These are phyloP conservation scores for Lates japonicus DNA, from an alignment of 2,797 vertebrate genomes.

Conservation along the genomic window DNA sequence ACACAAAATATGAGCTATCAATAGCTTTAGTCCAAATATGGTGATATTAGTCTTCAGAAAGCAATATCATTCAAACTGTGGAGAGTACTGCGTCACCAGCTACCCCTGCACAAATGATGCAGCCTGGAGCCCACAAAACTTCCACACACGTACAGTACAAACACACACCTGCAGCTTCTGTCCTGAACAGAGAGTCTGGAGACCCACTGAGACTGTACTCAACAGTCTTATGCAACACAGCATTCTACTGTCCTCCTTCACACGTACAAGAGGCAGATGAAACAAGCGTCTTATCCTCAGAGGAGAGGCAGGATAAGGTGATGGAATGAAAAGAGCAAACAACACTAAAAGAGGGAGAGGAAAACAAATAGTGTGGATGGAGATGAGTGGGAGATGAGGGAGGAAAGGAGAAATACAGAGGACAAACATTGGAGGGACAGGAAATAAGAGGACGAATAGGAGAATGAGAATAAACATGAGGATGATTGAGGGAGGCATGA, in stretches of 20 bases:
- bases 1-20: not conserved
- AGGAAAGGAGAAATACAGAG: not conserved
- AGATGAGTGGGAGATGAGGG: conserved; percentile 38
- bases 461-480: conserved; percentile 27
- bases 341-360: conserved; percentile 24
- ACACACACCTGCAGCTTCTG: conserved; percentile 14
- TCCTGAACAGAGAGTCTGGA: conserved; percentile 1
- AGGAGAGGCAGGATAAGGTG: conserved; percentile 44
- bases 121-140: not conserved
- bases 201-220: conserved; percentile 28
- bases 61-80: not conserved
- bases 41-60: not conserved
- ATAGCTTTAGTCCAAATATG: not conserved
- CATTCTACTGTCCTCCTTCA: conserved; percentile 32
- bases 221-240: conserved; percentile 21
- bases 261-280: conserved; percentile 44
- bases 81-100: not conserved
- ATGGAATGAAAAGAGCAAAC: conserved; percentile 56
- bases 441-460: conserved; percentile 49
- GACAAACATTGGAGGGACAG: conserved; percentile 23
- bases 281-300: conserved; percentile 51
- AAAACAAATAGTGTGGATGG: conserved; percentile 47
- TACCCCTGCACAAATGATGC: conserved; percentile 9
- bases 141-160: not conserved
- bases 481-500: conserved; percentile 39